Conservation (phyloP, 2,113 vertebrate genomes). For the Gobius niger region DNA sequence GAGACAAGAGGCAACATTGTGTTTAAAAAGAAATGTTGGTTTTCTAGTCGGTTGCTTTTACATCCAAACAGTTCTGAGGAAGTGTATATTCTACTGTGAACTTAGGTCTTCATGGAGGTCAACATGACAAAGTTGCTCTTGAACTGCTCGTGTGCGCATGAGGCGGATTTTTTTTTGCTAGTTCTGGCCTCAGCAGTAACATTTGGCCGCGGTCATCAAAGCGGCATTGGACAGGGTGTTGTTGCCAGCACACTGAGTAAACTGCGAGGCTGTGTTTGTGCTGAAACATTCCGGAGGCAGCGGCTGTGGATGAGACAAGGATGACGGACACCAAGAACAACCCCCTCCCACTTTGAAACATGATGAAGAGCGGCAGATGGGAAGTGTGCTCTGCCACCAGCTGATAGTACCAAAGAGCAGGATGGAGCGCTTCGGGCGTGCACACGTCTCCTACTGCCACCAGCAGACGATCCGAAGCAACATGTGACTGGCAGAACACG, state of each 20-base stretch:
- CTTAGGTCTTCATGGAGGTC: neutral
- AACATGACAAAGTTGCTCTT: neutral
- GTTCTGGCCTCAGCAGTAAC: neutral
- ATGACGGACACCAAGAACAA: slow-evolving; percentile 25
- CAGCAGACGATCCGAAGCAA: slow-evolving; percentile 16
- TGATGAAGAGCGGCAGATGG: slow-evolving; percentile 50
- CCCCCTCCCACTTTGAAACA: slow-evolving; percentile 28
- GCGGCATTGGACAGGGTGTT: neutral
- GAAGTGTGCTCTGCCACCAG: slow-evolving; percentile 28
- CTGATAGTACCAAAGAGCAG: slow-evolving; percentile 37
- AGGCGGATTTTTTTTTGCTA: neutral
- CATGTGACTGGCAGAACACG: slow-evolving; percentile 39
- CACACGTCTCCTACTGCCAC: slow-evolving; percentile 28
- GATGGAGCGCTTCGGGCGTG: slow-evolving; percentile 21
- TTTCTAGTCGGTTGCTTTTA: neutral
- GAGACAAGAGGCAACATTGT: no score
- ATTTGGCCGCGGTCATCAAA: slow-evolving; percentile 22
- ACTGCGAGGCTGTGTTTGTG: slow-evolving; percentile 7
- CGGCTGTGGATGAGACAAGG: slow-evolving; percentile 16
- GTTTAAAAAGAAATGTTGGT: no score
- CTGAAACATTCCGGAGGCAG: slow-evolving; percentile 33
- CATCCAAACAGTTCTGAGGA: slow-evolving; percentile 10
- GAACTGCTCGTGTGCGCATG: neutral
- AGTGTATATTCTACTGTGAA: slow-evolving; percentile 5
- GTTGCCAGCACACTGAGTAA: slow-evolving; percentile 10